Percentiles rank a stretch among this genome's conserved stretches.
Conservation (phyloP, 2,888 invertebrate species). For the Tetheella fluctuosa region DNA sequence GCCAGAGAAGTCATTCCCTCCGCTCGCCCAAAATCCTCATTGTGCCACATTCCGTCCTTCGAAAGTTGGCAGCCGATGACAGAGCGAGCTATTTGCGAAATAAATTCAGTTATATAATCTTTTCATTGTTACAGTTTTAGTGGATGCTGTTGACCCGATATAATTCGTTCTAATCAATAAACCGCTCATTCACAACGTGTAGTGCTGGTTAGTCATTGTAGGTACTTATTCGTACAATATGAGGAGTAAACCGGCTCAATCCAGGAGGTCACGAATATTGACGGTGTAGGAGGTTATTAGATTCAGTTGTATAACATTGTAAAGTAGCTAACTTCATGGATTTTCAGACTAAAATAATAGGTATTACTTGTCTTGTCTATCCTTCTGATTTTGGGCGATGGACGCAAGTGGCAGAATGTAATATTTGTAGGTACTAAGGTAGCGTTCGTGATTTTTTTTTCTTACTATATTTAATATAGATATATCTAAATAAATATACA, state of each 20-base stretch:
- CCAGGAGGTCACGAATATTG: background rate
- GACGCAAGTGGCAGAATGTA: background rate
- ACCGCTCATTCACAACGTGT: background rate
- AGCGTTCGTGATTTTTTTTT: no score
- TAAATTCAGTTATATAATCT: constrained; percentile 1
- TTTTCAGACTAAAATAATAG: no score
- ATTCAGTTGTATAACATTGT: background rate
- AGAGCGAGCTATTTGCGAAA: background rate
- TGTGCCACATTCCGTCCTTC: constrained; percentile 1
- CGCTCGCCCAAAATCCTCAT: background rate
- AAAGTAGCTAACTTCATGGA: background rate
- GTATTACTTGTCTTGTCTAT: no score
- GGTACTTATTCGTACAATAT: background rate
- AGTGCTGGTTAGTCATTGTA: no score
- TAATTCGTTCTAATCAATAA: background rate
- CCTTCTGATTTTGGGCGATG: no score
- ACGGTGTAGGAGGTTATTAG: background rate
- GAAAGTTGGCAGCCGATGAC: background rate
- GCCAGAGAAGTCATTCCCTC: background rate
- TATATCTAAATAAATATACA: no score
- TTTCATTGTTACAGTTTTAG: background rate
- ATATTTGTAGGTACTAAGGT: no score
- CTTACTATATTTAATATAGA: no score
- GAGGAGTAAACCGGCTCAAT: background rate
- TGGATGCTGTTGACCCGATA: background rate